Base-by-base conservation (phyloP, 2,888 invertebrate genomes). In the Troglohyphantes excavatus region DNA sequence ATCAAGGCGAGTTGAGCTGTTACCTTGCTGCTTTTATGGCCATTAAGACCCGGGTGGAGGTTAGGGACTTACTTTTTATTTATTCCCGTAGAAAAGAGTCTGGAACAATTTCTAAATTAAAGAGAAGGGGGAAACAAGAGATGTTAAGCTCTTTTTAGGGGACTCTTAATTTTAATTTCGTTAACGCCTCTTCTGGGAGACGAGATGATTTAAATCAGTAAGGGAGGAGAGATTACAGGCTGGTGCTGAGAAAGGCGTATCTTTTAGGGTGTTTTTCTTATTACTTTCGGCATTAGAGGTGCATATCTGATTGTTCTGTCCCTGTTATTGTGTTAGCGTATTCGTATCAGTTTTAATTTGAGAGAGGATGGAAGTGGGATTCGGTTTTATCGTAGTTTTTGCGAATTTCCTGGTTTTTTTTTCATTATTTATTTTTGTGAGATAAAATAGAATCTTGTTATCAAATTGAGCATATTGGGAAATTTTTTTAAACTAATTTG, bases 1-100 rank as follows among this genome's bases (percentile, higher is more conserved):
- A 83, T 73, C 83, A 73, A 65, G 65, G 73, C 27, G 73, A 46
- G 83, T 83, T 83, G 83, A 83, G 83, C 73, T 43, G 83, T 46
- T 83, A 73, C 83, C 83, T 83, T 63, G 73, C 83, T 83, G 83
- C 73, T 72, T 83, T 83, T 83, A 83, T 83, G 83, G 83, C 83
- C 83, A 73, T 83, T 83, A 83, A 73, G 73, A 83, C 72, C 46
- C 29, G 43, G 46, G n/a, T 11, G 46, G 23, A 67, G 68, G 61
- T 29, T 59, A 61, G 53, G 61, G 75, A 61, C 27, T 81, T 46
- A 46, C 21, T 67, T 68, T 81, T 59, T 67, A 46, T 68, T 46
- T 33, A 53, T 17, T 27, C 26, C 61, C 59, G 21, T 23, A n/a
- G 27, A 9, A 33, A 27, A 65, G 43, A n/a, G 83, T 61, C 39